Conservation (phyloP, 2,888 invertebrate species). For the Leptinotarsa tumamoca region DNA sequence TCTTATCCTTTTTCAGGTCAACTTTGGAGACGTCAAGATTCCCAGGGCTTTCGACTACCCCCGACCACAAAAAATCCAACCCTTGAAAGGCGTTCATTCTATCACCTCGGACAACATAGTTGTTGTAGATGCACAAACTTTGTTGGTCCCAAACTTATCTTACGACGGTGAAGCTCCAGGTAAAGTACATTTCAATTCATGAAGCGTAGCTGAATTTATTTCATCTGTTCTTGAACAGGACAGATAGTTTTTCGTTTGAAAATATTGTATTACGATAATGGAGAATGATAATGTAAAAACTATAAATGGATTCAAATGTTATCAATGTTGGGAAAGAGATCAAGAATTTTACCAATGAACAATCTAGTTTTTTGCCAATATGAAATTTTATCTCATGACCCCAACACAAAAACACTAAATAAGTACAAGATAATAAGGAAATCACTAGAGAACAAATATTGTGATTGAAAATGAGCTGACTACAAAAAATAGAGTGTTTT, state of each 20-base stretch:
- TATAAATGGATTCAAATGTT: too few relatives aligned
- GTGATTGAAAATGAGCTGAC: too few relatives aligned
- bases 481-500: too few relatives aligned
- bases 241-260: background rate
- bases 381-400: too few relatives aligned
- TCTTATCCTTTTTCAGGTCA: slow-evolving; percentile 72
- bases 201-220: background rate
- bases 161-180: slow-evolving; percentile 95
- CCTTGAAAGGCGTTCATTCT: slow-evolving; percentile 83
- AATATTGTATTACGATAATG: too few relatives aligned
- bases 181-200: slow-evolving; percentile 60
- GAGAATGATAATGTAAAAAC: too few relatives aligned
- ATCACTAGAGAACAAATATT: too few relatives aligned
- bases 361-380: too few relatives aligned
- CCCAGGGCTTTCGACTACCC: slow-evolving; percentile 84
- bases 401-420: too few relatives aligned
- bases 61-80: slow-evolving; percentile 82
- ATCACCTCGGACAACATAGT: slow-evolving; percentile 89
- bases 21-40: slow-evolving; percentile 89
- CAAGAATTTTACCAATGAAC: too few relatives aligned
- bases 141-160: slow-evolving; percentile 89
- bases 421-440: too few relatives aligned
- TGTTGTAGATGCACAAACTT: slow-evolving; percentile 92
- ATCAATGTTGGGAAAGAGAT: too few relatives aligned
- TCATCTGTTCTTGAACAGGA: background rate